phyloP scores from a whole-genome alignment of 2,797 vertebrate genomes.

The Epinephelus awoara region DNA sequence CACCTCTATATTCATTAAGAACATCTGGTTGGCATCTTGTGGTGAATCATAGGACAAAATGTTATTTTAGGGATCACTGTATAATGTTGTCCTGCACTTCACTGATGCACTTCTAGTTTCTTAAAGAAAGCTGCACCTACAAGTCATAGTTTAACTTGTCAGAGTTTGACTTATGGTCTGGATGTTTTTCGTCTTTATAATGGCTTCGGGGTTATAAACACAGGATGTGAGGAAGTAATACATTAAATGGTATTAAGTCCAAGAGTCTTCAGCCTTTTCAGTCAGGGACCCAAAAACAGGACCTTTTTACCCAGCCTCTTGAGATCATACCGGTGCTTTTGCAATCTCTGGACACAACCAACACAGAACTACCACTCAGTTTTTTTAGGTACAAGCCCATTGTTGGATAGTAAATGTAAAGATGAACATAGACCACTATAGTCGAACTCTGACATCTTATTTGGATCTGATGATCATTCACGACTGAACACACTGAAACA shows the following conservation, averaged over 20 bases:
- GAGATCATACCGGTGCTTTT: conserved; percentile 37
- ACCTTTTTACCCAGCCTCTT: conserved; percentile 21
- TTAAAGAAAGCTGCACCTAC: conserved; percentile 51
- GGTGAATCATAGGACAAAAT: conserved; percentile 46
- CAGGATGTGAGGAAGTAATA: conserved; percentile 7
- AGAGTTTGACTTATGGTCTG: conserved; percentile 51
- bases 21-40: conserved; percentile 43
- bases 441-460: conserved; percentile 56
- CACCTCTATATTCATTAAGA: conserved; percentile 37
- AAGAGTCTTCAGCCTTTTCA: conserved; percentile 26
- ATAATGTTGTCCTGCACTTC: conserved; percentile 63
- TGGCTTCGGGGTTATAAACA: conserved; percentile 16
- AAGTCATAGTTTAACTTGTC: conserved; percentile 53
- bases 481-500: conserved; percentile 48
- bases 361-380: conserved; percentile 17
- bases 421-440: conserved; percentile 24
- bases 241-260: conserved; percentile 15
- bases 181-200: conserved; percentile 11
- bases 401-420: conserved; percentile 19
- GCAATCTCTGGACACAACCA: conserved; percentile 22
- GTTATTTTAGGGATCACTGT: conserved; percentile 55
- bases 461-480: conserved; percentile 50
- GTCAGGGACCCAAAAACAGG: conserved; percentile 31
- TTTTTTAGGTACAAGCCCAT: conserved; percentile 18
- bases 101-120: conserved; percentile 58